A percentile compares a stretch with the other conserved stretches of the same genome.
Conservation (phyloP, 37 sponge, comb jelly and placozoan genomes). For the Corticium candelabrum region DNA sequence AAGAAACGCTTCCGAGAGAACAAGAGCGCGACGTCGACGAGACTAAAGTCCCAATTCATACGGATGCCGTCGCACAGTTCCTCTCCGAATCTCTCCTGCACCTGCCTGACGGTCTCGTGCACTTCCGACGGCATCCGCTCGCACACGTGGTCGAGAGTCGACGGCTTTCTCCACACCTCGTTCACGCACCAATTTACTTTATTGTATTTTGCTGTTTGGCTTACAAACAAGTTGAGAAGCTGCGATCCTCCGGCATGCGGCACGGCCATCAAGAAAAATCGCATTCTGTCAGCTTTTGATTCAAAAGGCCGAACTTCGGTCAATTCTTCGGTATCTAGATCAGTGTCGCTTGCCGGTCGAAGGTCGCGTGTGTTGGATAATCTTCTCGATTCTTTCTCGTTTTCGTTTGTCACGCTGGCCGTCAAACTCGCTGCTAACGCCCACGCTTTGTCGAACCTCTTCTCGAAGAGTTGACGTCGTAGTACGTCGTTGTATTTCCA, state of each 20-base stretch:
- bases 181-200: background rate
- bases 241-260: background rate
- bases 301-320: no score
- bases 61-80: background rate
- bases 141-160: slow-evolving; percentile 1
- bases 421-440: no score
- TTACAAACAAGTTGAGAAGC: background rate
- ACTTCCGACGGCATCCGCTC: background rate
- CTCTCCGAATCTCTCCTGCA: background rate
- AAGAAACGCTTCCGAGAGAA: background rate
- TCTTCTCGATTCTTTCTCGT: no score
- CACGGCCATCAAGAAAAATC: background rate
- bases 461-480: background rate
- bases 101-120: background rate
- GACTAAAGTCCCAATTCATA: background rate
- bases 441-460: background rate
- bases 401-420: no score
- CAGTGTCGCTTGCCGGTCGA: no score
- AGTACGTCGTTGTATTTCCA: background rate
- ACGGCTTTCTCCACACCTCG: background rate
- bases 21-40: background rate
- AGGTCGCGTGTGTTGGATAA: no score
- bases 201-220: background rate
- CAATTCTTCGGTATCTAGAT: no score
- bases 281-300: no score